Evolutionary conservation across 2,888 invertebrate species (phyloP).

Genomic region (Urechis unicinctus): DNA sequence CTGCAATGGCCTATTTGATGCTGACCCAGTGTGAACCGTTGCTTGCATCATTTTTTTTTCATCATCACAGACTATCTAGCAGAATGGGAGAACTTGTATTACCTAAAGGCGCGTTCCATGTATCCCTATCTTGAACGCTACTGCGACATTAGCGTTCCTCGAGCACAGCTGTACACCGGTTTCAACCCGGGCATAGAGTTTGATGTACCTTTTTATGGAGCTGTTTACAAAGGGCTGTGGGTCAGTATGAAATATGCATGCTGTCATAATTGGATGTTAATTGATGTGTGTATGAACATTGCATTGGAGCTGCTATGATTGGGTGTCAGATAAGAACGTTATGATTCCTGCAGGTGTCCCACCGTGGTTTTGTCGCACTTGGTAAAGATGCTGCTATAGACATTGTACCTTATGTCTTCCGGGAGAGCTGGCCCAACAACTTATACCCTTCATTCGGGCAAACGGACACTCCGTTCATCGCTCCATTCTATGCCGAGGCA

Average conservation of each 20-base stretch:
- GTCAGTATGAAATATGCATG: constrained; percentile 6
- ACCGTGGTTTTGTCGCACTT: neutral
- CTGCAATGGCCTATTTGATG: no score
- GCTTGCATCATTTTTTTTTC: no score
- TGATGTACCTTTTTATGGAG: constrained; percentile 4
- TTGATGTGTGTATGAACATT: no score
- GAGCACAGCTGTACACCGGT: neutral
- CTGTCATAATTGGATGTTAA: no score
- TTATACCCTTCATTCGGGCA: constrained; percentile 6
- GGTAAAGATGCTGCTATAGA: neutral
- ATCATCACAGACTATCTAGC: neutral
- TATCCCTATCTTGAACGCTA: constrained; percentile 6
- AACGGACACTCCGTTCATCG: constrained; percentile 27
- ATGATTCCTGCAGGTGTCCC: constrained; percentile 2
- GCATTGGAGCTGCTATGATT: no score
- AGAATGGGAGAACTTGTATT: neutral
- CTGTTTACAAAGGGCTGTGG: constrained; percentile 1
- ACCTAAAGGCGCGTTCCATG: neutral
- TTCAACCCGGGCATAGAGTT: constrained; percentile 5
- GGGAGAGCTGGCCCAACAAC: constrained; percentile 4
- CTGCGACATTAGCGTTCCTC: constrained; percentile 3
- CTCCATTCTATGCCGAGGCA: constrained; percentile 24
- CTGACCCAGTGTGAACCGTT: no score
- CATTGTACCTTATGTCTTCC: neutral
- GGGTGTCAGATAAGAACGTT: no score